Conservation (phyloP, 2,797 vertebrate genomes). For the Leptoclinus maculatus region DNA sequence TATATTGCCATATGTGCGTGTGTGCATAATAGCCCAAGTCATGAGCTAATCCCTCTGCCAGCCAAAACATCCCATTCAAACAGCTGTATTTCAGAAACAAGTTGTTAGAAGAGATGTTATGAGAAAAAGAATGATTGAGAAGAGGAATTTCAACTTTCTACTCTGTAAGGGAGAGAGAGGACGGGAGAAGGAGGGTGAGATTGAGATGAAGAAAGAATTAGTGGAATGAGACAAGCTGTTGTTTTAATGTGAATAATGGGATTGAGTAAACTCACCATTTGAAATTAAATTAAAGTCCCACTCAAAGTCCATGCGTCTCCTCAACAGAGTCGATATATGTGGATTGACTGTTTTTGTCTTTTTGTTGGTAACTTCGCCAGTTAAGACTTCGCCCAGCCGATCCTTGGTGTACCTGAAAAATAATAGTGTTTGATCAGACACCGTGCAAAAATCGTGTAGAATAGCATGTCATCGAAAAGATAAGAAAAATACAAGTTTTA, state of each 20-base stretch:
- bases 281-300: background rate
- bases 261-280: background rate
- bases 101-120: too few species aligned
- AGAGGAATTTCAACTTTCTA: too few species aligned
- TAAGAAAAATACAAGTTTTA: background rate
- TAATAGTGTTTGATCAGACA: too few species aligned
- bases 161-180: too few species aligned
- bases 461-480: background rate
- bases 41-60: too few species aligned
- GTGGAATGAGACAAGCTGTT: background rate
- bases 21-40: background rate
- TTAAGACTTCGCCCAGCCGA: background rate
- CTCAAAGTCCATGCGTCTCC: background rate
- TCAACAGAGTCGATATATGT: background rate
- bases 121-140: background rate
- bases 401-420: background rate
- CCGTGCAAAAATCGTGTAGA: background rate
- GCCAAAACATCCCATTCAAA: too few species aligned
- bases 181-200: too few species aligned
- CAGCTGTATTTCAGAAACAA: too few species aligned
- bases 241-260: background rate
- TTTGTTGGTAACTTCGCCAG: background rate
- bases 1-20: slow-evolving; percentile 97
- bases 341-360: background rate
- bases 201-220: too few species aligned